Evolutionary conservation across 2,888 invertebrate genomes (phyloP).

Genomic region (Sisyra nigra): DNA sequence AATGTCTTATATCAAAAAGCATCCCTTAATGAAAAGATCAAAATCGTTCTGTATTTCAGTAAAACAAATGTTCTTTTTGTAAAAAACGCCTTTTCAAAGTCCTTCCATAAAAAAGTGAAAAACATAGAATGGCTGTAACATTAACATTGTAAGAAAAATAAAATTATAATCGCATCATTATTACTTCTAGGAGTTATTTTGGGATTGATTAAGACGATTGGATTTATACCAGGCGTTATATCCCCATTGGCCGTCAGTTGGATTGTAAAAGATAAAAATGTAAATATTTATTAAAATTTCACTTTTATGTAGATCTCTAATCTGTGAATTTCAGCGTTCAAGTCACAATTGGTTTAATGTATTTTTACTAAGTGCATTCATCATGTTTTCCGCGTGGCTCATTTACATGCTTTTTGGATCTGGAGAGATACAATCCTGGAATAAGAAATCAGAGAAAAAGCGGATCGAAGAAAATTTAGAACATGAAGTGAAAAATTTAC

Average conservation of each 20-base stretch:
- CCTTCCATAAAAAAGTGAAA: no score
- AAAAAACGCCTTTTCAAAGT: no score
- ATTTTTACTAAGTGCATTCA: slow-evolving; percentile 17
- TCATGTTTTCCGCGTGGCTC: slow-evolving; percentile 16
- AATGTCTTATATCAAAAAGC: no score
- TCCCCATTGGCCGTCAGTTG: slow-evolving; percentile 17
- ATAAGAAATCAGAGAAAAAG: slow-evolving; percentile 8
- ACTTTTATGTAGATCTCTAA: slow-evolving; percentile 11
- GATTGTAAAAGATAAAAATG: slow-evolving; percentile 1
- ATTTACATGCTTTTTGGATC: slow-evolving; percentile 18
- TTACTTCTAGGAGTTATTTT: slow-evolving; percentile 13
- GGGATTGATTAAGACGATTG: slow-evolving; percentile 19
- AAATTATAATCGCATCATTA: no score
- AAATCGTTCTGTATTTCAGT: no score
- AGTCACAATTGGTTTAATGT: slow-evolving; percentile 16
- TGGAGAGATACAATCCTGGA: slow-evolving; percentile 21
- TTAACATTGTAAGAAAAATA: no score
- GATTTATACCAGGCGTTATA: slow-evolving; percentile 18
- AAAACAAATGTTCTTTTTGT: no score
- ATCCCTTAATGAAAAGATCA: no score
- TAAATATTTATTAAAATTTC: background rate
- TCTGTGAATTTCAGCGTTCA: no score
- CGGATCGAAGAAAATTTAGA: background rate
- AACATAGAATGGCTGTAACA: no score
- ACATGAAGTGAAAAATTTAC: background rate